phyloP scores from a whole-genome alignment of 2,113 vertebrate genomes.

The Trachemys scripta region DNA sequence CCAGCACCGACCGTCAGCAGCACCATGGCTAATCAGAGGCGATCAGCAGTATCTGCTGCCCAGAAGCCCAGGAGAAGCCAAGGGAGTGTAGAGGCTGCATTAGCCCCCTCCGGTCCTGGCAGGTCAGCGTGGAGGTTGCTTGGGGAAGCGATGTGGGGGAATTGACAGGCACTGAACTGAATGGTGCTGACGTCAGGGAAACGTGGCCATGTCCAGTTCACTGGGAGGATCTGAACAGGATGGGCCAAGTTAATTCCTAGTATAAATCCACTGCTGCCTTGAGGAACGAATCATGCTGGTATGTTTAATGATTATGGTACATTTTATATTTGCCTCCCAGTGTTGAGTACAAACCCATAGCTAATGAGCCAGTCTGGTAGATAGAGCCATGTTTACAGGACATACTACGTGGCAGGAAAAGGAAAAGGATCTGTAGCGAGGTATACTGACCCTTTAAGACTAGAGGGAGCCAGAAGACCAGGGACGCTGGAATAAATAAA shows the following conservation, averaged over 20 bases:
- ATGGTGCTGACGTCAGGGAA: neutral
- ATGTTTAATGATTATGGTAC: neutral
- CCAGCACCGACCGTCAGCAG: neutral
- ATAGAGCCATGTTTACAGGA: neutral
- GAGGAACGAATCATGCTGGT: neutral
- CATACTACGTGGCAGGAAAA: neutral
- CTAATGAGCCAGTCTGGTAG: neutral
- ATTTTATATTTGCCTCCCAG: neutral
- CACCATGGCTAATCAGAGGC: neutral
- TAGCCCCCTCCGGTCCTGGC: neutral
- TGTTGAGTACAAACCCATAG: neutral
- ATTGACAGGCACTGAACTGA: neutral
- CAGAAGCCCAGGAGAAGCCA: neutral
- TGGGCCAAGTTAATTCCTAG: neutral
- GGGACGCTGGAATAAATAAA: neutral
- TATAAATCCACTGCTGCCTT: neutral
- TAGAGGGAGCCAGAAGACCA: neutral
- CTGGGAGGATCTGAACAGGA: neutral
- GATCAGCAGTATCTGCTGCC: neutral
- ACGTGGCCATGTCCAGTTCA: neutral
- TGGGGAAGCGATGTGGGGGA: neutral
- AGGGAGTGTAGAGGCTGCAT: neutral
- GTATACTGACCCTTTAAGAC: neutral
- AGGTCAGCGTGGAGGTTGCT: neutral
- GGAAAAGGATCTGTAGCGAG: neutral